These are phyloP conservation scores for Brachirus orientalis DNA, from an alignment of 2,113 vertebrate genomes.

Conservation along the genomic window DNA sequence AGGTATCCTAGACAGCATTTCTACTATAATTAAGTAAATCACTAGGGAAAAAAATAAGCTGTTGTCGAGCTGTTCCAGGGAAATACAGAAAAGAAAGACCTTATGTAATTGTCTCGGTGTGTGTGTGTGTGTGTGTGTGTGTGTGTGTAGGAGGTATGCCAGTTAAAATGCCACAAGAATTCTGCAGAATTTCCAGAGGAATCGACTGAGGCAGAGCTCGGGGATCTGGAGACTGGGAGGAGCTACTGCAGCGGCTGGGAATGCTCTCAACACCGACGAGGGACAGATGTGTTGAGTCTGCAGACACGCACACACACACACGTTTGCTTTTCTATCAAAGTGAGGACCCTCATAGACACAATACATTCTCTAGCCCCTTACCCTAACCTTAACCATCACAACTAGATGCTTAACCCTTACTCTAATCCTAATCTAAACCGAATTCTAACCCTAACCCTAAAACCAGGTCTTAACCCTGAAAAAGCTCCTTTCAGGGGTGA, in stretches of 20 bases:
- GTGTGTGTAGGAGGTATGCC: conserved; percentile 45
- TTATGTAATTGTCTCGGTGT: conserved; percentile 21
- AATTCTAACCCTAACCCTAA: too few relatives aligned
- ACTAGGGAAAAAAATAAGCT: neutral
- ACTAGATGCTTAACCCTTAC: too few relatives aligned
- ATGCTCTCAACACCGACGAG: neutral
- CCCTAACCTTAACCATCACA: too few relatives aligned
- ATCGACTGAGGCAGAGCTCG: conserved; percentile 15
- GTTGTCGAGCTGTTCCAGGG: conserved; percentile 24
- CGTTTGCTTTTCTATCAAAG: too few relatives aligned
- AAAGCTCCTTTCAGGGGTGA: too few relatives aligned
- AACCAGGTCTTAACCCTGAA: too few relatives aligned
- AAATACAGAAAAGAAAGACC: conserved; percentile 25
- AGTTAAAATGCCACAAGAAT: conserved; percentile 75
- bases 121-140: conserved; percentile 11
- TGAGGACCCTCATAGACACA: too few relatives aligned
- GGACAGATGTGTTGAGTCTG: conserved; percentile 38
- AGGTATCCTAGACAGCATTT: neutral
- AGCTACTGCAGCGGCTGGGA: conserved; percentile 26
- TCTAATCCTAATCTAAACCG: too few relatives aligned
- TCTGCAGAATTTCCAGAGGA: conserved; percentile 59
- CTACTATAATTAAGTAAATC: conserved; percentile 12
- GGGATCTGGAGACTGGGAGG: conserved; percentile 55
- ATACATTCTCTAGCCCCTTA: too few relatives aligned
- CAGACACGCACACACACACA: neutral